Conservation (phyloP, 2,797 vertebrate species). For the Botia kubotai region DNA sequence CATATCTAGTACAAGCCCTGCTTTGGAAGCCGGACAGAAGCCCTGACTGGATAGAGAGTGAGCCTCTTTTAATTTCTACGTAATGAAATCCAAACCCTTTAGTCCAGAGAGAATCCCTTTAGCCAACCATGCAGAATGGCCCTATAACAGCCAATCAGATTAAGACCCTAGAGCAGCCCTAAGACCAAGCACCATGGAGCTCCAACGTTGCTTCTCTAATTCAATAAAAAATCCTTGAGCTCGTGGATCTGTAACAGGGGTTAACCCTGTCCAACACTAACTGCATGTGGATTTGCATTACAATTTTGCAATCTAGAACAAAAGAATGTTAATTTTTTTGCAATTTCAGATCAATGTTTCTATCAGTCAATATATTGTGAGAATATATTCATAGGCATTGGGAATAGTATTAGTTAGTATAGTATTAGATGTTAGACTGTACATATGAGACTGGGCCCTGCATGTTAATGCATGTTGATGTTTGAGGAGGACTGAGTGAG, state of each 20-base stretch:
- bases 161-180: constrained; percentile 56
- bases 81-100: constrained; percentile 65
- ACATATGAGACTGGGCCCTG: background rate
- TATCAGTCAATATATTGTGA: background rate
- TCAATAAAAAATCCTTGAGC: constrained; percentile 58
- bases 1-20: constrained; percentile 27
- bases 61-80: constrained; percentile 55
- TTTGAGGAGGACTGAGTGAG: background rate
- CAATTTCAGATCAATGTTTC: constrained; percentile 6
- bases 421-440: background rate
- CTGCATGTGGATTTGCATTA: constrained; percentile 48
- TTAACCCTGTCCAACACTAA: constrained; percentile 43
- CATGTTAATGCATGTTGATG: constrained; percentile 9
- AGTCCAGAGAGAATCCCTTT: constrained; percentile 60
- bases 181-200: constrained; percentile 46
- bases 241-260: constrained; percentile 39
- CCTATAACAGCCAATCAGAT: constrained; percentile 62
- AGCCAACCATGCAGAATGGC: constrained; percentile 60
- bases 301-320: constrained; percentile 25
- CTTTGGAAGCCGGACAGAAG: constrained; percentile 43
- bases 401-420: background rate
- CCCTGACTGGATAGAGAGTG: constrained; percentile 54
- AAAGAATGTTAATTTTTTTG: constrained; percentile 11
- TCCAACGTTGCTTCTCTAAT: constrained; percentile 55
- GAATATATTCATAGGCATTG: constrained; percentile 6